These are phyloP conservation scores for Heliornis fulica DNA, from an alignment of 2,113 vertebrate genomes.

Conservation along the genomic window DNA sequence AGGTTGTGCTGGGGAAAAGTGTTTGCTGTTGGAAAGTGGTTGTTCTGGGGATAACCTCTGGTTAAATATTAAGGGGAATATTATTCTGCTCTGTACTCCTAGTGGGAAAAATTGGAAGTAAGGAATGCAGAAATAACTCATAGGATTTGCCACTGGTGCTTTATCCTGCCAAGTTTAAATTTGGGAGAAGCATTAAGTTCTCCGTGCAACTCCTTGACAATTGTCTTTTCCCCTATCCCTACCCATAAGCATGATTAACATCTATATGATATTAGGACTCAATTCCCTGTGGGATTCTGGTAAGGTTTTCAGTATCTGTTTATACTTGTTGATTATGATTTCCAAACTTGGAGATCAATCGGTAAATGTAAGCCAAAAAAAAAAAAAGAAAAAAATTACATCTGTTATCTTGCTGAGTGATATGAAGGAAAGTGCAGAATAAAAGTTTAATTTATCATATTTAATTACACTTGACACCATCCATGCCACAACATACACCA, in stretches of 20 bases:
- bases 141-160: background rate
- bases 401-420: background rate
- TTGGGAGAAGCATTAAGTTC: background rate
- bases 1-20: no score
- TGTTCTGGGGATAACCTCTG: accelerated
- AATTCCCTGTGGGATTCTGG: background rate
- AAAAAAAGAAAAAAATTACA: no score
- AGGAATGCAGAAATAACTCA: accelerated
- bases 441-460: background rate
- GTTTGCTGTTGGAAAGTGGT: no score
- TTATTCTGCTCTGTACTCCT: background rate
- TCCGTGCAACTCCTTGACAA: background rate
- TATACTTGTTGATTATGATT: background rate
- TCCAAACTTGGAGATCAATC: background rate
- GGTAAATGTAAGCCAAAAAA: background rate
- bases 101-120: accelerated
- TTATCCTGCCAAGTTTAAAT: background rate
- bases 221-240: background rate
- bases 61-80: background rate
- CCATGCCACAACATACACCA: accelerated
- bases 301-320: background rate
- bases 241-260: background rate
- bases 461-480: background rate
- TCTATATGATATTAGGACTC: background rate
- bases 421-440: background rate